A percentile compares a stretch with the other conserved stretches of the same genome.
Evolutionary conservation across 2,797 vertebrate species (phyloP).

Genomic region (Eutrigla gurnardus): DNA sequence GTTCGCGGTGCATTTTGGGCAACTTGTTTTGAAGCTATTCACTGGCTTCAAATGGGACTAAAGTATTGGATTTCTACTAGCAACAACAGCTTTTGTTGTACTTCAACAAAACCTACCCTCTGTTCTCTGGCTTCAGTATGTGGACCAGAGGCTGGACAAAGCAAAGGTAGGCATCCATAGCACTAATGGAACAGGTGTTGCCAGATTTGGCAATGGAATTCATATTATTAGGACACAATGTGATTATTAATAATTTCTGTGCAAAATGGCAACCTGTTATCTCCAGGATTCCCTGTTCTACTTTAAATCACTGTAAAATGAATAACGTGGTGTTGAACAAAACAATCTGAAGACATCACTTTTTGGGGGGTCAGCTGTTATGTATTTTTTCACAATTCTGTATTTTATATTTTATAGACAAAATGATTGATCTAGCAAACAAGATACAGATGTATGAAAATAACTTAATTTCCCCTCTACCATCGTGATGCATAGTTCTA

Average conservation of each 20-base stretch:
- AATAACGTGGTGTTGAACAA: not conserved
- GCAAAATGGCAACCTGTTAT: not conserved
- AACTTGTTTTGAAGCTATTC: constrained; percentile 35
- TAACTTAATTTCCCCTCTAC: not conserved
- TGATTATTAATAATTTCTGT: not conserved
- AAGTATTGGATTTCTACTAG: constrained; percentile 57
- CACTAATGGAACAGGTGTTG: constrained; percentile 23
- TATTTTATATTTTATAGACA: not conserved
- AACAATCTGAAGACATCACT: not conserved
- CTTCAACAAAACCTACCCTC: constrained; percentile 65
- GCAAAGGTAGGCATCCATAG: constrained; percentile 6
- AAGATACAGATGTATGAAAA: not conserved
- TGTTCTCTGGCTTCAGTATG: constrained; percentile 53
- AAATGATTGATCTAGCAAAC: not conserved
- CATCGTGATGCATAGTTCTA: not conserved
- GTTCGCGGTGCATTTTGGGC: not conserved
- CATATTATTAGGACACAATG: not conserved
- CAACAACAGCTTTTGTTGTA: constrained; percentile 58
- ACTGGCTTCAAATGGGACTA: constrained; percentile 45
- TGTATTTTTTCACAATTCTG: not conserved
- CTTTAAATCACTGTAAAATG: not conserved
- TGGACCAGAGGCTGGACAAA: constrained; percentile 56
- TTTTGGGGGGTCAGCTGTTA: not conserved
- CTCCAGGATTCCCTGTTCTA: not conserved
- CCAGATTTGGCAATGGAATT: constrained; percentile 18